Conservation (phyloP, 2,888 invertebrate species). For the Taphrorychus bicolor region DNA sequence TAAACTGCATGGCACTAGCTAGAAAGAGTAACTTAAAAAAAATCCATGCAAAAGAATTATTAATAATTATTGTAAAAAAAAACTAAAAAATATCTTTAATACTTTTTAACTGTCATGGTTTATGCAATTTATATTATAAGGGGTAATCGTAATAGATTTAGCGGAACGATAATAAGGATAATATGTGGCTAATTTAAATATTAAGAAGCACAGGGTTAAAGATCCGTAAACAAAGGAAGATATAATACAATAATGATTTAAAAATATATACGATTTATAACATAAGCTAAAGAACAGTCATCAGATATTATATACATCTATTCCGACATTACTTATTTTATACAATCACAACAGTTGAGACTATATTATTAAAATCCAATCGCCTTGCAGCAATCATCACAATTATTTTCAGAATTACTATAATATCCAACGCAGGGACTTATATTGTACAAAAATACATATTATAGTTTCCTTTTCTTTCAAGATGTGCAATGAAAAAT, state of each 20-base stretch:
- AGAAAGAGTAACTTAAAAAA: conserved; percentile 9
- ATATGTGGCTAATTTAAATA: background rate
- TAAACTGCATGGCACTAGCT: conserved; percentile 27
- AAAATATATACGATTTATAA: conserved; percentile 29
- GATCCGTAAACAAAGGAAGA: conserved; percentile 29
- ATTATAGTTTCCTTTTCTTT: background rate
- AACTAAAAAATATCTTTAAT: conserved; percentile 11
- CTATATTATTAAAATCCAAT: conserved; percentile 1
- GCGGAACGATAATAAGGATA: conserved; percentile 22
- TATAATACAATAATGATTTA: conserved; percentile 36
- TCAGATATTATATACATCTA: conserved; percentile 31
- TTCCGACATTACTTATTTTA: conserved; percentile 30
- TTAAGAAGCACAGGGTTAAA: conserved; percentile 16
- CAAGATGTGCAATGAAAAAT: background rate
- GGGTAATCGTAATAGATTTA: conserved; percentile 13
- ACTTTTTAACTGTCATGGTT: conserved; percentile 37
- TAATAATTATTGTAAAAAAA: background rate
- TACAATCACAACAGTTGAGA: conserved; percentile 32
- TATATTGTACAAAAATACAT: conserved; percentile 3
- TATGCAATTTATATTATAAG: background rate
- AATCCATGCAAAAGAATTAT: conserved; percentile 8
- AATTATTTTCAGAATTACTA: background rate
- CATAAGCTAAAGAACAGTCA: conserved; percentile 23
- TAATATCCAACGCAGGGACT: background rate
- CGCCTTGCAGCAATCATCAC: conserved; percentile 2